Percentiles rank a stretch among this genome's conserved stretches.
phyloP scores from a whole-genome alignment of 2,888 invertebrate genomes.

The Netelia virgata region DNA sequence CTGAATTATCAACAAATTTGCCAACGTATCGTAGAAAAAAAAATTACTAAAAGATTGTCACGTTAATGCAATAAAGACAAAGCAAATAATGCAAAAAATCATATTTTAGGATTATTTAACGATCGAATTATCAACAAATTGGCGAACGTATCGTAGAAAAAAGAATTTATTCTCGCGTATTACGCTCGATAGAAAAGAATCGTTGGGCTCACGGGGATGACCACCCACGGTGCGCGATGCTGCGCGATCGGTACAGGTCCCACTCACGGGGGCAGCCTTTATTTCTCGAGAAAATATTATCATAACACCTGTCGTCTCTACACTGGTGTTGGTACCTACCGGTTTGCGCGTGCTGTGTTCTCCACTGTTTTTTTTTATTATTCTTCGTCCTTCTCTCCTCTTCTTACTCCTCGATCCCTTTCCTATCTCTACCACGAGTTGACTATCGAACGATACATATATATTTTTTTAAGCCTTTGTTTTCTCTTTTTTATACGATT shows the following conservation, averaged over 20 bases:
- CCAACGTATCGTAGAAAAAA: no score
- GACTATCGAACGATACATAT: neutral
- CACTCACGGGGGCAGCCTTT: slow-evolving; percentile 76
- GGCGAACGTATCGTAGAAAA: neutral
- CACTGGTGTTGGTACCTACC: slow-evolving; percentile 74
- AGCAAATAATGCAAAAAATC: no score
- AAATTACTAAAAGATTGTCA: no score
- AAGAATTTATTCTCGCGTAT: slow-evolving; percentile 5
- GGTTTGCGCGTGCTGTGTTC: slow-evolving; percentile 69
- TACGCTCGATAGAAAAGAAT: slow-evolving; percentile 36
- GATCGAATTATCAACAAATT: slow-evolving; percentile 3
- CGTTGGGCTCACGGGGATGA: slow-evolving; percentile 55
- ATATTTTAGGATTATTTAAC: no score
- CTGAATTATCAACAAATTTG: slow-evolving; percentile 1
- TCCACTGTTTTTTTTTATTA: slow-evolving; percentile 36
- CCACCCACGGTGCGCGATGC: slow-evolving; percentile 72
- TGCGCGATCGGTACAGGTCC: slow-evolving; percentile 59
- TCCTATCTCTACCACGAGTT: slow-evolving; percentile 19
- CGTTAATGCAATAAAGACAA: no score
- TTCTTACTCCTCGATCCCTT: slow-evolving; percentile 46
- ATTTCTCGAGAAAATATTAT: slow-evolving; percentile 82
- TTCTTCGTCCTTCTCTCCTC: slow-evolving; percentile 40
- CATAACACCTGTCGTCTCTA: slow-evolving; percentile 76
- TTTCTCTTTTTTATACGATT: neutral
- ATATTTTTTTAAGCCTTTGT: neutral